Conservation (phyloP, 1,140 invertebrate species). For the Steinernema khuongi region DNA sequence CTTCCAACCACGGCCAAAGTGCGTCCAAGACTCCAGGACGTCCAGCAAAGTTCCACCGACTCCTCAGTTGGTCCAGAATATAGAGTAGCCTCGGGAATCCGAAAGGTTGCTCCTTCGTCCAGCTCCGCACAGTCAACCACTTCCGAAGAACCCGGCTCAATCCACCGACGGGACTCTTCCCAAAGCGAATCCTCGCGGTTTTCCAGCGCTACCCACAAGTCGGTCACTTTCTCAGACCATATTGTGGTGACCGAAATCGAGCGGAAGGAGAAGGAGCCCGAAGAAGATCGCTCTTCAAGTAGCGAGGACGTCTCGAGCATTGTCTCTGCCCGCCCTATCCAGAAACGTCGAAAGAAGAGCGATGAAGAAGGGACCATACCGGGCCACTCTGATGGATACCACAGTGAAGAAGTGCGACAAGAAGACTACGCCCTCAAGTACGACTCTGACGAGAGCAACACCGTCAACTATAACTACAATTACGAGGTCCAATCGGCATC, state of each 20-base stretch:
- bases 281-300: slow-evolving; percentile 31
- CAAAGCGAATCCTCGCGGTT: slow-evolving; percentile 25
- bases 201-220: slow-evolving; percentile 27
- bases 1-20: background rate
- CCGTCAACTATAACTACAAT: background rate
- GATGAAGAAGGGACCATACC: background rate
- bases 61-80: background rate
- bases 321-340: background rate
- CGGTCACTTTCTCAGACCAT: slow-evolving; percentile 39
- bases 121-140: background rate
- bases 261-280: slow-evolving; percentile 21
- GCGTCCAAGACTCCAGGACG: background rate
- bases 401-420: background rate
- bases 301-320: slow-evolving; percentile 36
- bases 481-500: background rate
- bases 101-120: background rate
- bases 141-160: background rate
- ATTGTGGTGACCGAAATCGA: slow-evolving; percentile 39
- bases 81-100: background rate
- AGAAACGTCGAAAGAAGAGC: background rate
- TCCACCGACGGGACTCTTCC: slow-evolving; percentile 28
- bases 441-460: slow-evolving; percentile 9
- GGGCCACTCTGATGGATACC: background rate
- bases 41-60: slow-evolving; percentile 1
- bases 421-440: background rate